Conservation (phyloP, 2,113 vertebrate species). For the Mustela lutreola region DNA sequence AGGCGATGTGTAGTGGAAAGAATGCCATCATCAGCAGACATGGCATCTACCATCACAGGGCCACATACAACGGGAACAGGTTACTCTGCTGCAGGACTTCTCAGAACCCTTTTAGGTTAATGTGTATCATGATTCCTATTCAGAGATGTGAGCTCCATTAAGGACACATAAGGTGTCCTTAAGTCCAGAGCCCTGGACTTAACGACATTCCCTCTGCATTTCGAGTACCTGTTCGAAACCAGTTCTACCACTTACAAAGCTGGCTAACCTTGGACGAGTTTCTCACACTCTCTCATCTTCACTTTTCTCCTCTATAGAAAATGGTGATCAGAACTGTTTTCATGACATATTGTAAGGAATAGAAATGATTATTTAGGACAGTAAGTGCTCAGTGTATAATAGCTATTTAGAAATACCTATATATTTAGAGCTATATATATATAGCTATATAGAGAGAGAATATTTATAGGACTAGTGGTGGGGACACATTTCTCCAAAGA, state of each 20-base stretch:
- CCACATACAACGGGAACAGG: background rate
- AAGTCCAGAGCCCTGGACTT: background rate
- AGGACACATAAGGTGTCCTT: background rate
- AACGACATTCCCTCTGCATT: background rate
- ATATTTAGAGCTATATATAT: no score
- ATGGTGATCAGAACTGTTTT: background rate
- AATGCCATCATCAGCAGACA: background rate
- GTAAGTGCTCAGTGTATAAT: slow-evolving; percentile 22
- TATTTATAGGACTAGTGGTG: background rate
- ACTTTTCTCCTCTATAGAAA: slow-evolving; percentile 18
- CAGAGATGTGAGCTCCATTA: background rate
- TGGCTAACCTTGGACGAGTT: background rate
- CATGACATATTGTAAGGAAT: background rate
- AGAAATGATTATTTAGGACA: background rate
- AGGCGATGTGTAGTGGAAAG: background rate
- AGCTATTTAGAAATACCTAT: background rate
- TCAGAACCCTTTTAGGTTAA: background rate
- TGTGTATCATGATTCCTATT: background rate
- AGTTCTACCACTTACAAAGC: background rate
- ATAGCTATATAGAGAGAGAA: no score
- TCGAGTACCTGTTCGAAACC: background rate
- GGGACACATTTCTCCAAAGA: slow-evolving; percentile 11
- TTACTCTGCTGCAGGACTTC: background rate
- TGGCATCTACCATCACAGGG: background rate
- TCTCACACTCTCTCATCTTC: background rate